Evolutionary conservation across 2,797 vertebrate species (phyloP).

Genomic region (Cheirogaleus major): DNA sequence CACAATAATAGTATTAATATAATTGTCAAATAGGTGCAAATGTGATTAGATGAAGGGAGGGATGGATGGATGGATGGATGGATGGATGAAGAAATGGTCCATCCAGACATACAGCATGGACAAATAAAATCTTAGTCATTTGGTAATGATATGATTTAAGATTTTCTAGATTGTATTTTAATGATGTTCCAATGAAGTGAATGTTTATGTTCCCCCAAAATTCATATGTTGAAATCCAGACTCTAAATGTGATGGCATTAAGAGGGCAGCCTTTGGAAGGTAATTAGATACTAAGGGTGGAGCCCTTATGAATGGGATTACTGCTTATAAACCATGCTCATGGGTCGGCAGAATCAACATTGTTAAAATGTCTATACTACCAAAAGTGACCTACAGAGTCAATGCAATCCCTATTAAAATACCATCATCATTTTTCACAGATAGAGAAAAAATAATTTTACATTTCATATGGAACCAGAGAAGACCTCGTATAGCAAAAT

Average conservation of each 20-base stretch:
- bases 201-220: not conserved
- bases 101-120: not conserved
- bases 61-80: not conserved
- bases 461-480: too few relatives aligned
- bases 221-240: not conserved
- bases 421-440: too few relatives aligned
- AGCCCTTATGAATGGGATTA: not conserved
- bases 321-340: not conserved
- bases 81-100: not conserved
- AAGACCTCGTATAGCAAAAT: too few relatives aligned
- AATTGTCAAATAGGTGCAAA: not conserved
- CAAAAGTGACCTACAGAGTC: too few relatives aligned
- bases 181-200: not conserved
- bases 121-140: not conserved
- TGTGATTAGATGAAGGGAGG: not conserved
- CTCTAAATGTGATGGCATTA: not conserved
- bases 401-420: too few relatives aligned
- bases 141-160: not conserved
- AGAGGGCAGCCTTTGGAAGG: not conserved
- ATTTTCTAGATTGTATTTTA: not conserved
- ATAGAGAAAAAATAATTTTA: too few relatives aligned
- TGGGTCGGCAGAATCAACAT: too few relatives aligned
- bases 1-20: not conserved
- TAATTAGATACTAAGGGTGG: not conserved
- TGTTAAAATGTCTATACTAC: too few relatives aligned